These are phyloP conservation scores for Datnioides undecimradiatus DNA, from an alignment of 2,113 vertebrate genomes.

Conservation along the genomic window DNA sequence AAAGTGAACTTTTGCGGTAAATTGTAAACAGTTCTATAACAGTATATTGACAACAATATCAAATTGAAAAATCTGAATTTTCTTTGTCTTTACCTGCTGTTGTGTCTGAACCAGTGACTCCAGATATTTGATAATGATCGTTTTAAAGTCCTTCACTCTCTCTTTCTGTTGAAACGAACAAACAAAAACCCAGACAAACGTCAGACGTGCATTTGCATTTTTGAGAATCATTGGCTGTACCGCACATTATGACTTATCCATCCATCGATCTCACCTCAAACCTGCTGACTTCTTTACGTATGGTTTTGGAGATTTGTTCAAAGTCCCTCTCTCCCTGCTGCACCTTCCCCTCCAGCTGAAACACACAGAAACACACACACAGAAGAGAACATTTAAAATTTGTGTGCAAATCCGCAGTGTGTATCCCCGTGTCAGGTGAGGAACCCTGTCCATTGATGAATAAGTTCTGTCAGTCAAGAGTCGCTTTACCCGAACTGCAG, in stretches of 20 bases:
- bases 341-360: slow-evolving; percentile 96
- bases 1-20: no score
- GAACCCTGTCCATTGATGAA: background rate
- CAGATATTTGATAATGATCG: slow-evolving; percentile 95
- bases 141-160: slow-evolving; percentile 97
- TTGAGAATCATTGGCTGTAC: background rate
- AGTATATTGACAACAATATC: background rate
- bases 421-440: background rate
- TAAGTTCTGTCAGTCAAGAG: background rate
- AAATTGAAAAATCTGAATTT: background rate
- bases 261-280: slow-evolving; percentile 89
- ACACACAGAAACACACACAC: slow-evolving; percentile 58
- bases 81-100: slow-evolving; percentile 89
- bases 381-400: background rate
- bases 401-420: background rate
- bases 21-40: no score
- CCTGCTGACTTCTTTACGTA: slow-evolving; percentile 95
- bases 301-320: slow-evolving; percentile 97
- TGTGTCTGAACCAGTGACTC: slow-evolving; percentile 97
- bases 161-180: slow-evolving; percentile 87
- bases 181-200: background rate
- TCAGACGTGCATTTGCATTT: background rate
- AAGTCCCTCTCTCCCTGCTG: slow-evolving; percentile 98
- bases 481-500: background rate
- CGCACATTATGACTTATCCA: background rate